A percentile compares a stretch with the other conserved stretches of the same genome.
These are phyloP conservation scores for Heterodera carotae DNA, from an alignment of 1,140 invertebrate species.

Conservation along the genomic window DNA sequence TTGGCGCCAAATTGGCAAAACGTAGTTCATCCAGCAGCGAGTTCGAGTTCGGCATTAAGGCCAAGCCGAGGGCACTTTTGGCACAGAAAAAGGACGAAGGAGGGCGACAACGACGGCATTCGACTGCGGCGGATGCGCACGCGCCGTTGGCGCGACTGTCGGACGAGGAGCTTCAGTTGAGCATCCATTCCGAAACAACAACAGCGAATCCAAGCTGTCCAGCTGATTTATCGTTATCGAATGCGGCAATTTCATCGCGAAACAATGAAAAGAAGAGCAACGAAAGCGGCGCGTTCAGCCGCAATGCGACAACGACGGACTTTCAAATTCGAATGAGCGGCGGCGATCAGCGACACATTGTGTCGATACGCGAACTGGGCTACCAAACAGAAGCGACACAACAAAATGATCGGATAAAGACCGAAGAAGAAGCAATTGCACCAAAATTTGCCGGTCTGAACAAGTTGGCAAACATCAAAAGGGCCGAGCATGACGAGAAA, in stretches of 20 bases:
- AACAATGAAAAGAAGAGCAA: neutral
- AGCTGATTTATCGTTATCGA: no score
- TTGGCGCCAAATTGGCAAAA: slow-evolving; percentile 13
- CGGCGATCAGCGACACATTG: neutral
- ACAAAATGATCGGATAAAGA: neutral
- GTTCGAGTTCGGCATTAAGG: neutral
- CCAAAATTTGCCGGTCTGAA: neutral
- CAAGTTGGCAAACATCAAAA: slow-evolving; percentile 8
- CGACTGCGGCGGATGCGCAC: neutral
- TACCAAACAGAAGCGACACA: neutral
- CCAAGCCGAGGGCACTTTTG: neutral
- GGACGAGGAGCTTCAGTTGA: slow-evolving; percentile 26
- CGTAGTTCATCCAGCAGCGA: neutral
- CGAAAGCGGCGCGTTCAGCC: neutral
- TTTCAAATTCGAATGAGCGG: neutral
- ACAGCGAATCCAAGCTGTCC: neutral
- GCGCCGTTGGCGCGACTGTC: slow-evolving; percentile 25
- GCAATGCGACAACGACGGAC: neutral
- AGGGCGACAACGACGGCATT: neutral
- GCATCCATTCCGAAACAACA: neutral
- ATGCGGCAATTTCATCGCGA: neutral
- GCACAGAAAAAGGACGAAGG: neutral
- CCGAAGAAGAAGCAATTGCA: neutral
- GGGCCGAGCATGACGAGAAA: neutral
- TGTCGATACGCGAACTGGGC: neutral